Evolutionary conservation across 2,113 vertebrate genomes (phyloP), one percentile per base, ranked within the genome.

Genomic region (Procavia capensis): DNA sequence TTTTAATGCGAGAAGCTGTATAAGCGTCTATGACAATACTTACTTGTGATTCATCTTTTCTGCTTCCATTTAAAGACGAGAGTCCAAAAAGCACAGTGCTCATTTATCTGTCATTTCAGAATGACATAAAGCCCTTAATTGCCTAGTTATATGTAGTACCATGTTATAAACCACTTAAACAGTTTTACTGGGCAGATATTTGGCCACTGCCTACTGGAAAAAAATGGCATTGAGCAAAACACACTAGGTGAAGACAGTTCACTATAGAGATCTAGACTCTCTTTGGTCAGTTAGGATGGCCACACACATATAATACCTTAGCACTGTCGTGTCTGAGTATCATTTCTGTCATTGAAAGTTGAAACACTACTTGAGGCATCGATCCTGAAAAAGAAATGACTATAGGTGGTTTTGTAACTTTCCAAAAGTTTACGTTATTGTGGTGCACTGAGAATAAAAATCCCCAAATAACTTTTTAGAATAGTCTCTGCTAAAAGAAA

Each of bases 401-500:
- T 78, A 16, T 83, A 88, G 61, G 1, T 68, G 76, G 47, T 89
- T 96, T 70, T 81, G 39, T 10, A 85, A 95, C 79, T 96, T 95
- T 91, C 88, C 16, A 74, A 83, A 96, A 95, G 96, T 96, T 95
- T 96, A 84, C 68, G 97, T 92, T 86, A 78, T 93, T 98, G 88
- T 45, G 74, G n/a, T 97, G 78, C 61, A 96, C 96, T 96, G 98
- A 94, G 94, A 97, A 94, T 70, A 74, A 31, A 95, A 72, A 92
- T 95, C 95, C 83, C 91, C 31, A 95, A 85, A 89, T 95, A 86
- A 95, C 2, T 81, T 16, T 88, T 86, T 91, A 2, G 95, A 97
- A 96, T 76, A 96, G 68, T 50, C 80, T 97, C 39, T 57, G 94
- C 91, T 91, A 96, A 97, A 91, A 97, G 95, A 89, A 95, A 96